These are phyloP conservation scores for Leptogaster cylindrica DNA, from an alignment of 2,888 invertebrate genomes.

Conservation along the genomic window DNA sequence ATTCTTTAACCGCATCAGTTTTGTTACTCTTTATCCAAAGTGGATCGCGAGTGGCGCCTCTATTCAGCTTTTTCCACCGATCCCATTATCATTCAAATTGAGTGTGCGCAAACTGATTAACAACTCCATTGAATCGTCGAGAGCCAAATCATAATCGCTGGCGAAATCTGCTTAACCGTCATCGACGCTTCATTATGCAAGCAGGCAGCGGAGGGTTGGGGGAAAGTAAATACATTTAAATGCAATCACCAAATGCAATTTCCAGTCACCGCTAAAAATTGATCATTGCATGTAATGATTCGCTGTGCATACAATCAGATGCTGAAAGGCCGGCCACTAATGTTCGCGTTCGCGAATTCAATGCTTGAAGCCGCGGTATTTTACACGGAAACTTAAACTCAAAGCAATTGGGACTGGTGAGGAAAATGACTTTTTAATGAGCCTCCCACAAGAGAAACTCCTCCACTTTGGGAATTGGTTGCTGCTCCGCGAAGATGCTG, in stretches of 20 bases:
- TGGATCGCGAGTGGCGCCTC: slow-evolving; percentile 26
- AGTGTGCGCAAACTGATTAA: slow-evolving; percentile 37
- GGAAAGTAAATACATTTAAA: neutral
- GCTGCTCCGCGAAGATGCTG: no score
- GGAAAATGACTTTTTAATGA: slow-evolving; percentile 34
- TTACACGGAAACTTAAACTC: neutral
- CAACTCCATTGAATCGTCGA: slow-evolving; percentile 21
- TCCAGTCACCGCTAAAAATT: neutral
- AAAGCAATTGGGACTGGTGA: neutral
- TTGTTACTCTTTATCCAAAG: slow-evolving; percentile 23
- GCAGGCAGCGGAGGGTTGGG: slow-evolving; percentile 10
- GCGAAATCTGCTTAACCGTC: neutral
- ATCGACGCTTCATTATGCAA: slow-evolving; percentile 25
- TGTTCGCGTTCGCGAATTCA: no score
- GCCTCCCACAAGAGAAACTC: slow-evolving; percentile 7
- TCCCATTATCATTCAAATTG: slow-evolving; percentile 36
- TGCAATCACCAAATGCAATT: no score
- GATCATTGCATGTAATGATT: neutral
- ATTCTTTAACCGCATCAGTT: slow-evolving; percentile 15
- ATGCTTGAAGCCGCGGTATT: neutral
- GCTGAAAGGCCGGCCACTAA: neutral
- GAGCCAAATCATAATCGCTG: slow-evolving; percentile 1
- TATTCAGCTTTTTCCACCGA: slow-evolving; percentile 4
- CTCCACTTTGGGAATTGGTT: no score
- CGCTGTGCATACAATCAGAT: neutral